Base-by-base conservation (phyloP, 2,888 invertebrate genomes). In the Deilephila porcellus region DNA sequence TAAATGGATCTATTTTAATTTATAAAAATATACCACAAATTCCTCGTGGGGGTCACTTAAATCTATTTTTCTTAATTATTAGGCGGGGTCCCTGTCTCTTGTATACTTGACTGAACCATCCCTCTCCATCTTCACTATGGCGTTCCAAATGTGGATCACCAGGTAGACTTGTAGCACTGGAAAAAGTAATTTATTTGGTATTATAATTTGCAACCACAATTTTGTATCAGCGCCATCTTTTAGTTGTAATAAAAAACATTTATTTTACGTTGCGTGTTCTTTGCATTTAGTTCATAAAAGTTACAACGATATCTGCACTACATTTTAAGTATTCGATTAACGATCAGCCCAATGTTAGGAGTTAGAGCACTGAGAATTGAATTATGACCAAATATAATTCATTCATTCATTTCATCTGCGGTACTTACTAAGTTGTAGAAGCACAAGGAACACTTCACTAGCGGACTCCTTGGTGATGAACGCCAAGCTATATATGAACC, bases 21-120 rank as follows among this genome's bases (percentile, higher is more conserved):
- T 56, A 56, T 56, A 56, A 56, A 56, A 56, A 56, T 56, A 56
- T 56, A 56, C 56, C 56, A 56, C 56, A 56, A 19, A 5, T 45
- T 45, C 3, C 67, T 25, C 67, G 60, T 25, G 29, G 29, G 8
- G 14, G 25, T 60, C 25, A 17, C 14, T 60, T 14, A 60, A 60
- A 60, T 32, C 29, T 25, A 62, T 11, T 17, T n/a, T 60, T 60
- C 60, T 32, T 62, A 62, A 19, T 20, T 20, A n/a, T 82, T 88
- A 92, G 63, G 80, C 92, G 0, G 84, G 74, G 14, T 88, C 90
- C 19, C 86, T 85, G 52, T 94, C 93, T 71, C 94, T 82, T 1
- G 90, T 91, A 81, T 94, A 94, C 74, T 94, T 94, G 32, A 93
- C 94, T 0, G 92, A 85, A 5, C 91, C 94, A 71, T 94, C 94